Evolutionary conservation across 2,888 invertebrate species (phyloP), one percentile per base, ranked within the genome.

Genomic region (Tridacna crocea): DNA sequence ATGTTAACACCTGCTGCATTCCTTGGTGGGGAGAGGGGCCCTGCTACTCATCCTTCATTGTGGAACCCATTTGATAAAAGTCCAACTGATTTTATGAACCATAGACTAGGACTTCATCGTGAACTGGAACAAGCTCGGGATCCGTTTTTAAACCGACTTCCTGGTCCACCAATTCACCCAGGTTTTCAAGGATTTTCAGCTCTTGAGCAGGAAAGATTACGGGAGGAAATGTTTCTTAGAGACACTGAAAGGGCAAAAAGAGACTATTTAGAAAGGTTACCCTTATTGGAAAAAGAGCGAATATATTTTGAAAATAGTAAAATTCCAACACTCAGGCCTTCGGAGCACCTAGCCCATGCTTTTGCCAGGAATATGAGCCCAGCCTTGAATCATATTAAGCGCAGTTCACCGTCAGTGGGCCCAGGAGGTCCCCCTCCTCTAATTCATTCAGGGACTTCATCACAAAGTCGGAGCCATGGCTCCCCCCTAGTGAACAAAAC

Each of bases 391-490:
- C 85, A 83, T 70, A 74, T 84, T 73, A 92, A 91, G 74, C 88
- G 88, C 22, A 90, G 88, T 58, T 92, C 92, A 22, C 92, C 92
- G 6, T 89, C 90, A n/a, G 84, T 87, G 77, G 81, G 90, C 12
- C 88, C 90, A 12, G 91, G 91, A 4, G 90, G 89, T 2, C 92
- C 92, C 10, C 92, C 92, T 8, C 92, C 92, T 0, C 88, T 92
- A 61, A 92, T 92, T 27, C 91, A 91, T 58, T 91, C 92, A 61
- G 89, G 89, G n/a, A 89, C 86, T 79, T 88, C 91, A 68, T 79
- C 88, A 48, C 85, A 87, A 47, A 77, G 83, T 13, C 87, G 91
- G 70, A 89, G 89, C 19, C 92, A 91, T 76, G 88, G 88, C 72
- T 91, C 92, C 11, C 91, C 92, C 12, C 85, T 90, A 13, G 88